phyloP scores from a whole-genome alignment of 2,797 vertebrate species.

The Sebastiscus albofasciatus region DNA sequence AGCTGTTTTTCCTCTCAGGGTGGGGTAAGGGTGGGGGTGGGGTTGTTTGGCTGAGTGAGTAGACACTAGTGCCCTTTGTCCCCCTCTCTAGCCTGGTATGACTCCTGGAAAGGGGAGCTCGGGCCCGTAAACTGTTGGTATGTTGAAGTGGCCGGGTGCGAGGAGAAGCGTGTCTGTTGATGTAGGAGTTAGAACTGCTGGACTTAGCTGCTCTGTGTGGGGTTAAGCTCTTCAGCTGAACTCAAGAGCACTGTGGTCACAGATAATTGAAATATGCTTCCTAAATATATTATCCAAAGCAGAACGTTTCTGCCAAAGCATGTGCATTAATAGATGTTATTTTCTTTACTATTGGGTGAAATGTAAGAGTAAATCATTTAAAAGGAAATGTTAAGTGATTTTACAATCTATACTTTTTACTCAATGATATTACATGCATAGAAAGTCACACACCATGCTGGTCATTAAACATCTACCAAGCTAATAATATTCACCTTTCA shows the following conservation, averaged over 20 bases:
- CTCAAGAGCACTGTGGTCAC: not conserved
- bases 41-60: constrained; percentile 58
- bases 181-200: constrained; percentile 27
- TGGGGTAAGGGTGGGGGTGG: constrained; percentile 26
- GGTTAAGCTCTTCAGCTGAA: constrained; percentile 29
- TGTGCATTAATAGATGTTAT: not conserved
- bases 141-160: constrained; percentile 41
- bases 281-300: not conserved
- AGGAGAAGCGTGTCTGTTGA: constrained; percentile 39
- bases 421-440: not conserved
- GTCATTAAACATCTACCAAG: not conserved
- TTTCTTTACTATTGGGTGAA: not conserved
- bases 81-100: constrained; percentile 63
- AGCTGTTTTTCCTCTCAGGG: constrained; percentile 70
- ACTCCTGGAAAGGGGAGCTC: constrained; percentile 50
- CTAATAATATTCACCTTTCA: not conserved
- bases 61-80: constrained; percentile 82
- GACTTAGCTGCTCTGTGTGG: constrained; percentile 14
- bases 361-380: not conserved
- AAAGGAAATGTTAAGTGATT: not conserved
- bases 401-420: not conserved
- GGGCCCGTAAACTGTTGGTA: constrained; percentile 62
- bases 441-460: not conserved
- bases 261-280: constrained; percentile 3
- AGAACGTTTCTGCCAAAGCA: not conserved